phyloP scores from a whole-genome alignment of 2,888 invertebrate species.

The Peribatodes rhomboidaria region DNA sequence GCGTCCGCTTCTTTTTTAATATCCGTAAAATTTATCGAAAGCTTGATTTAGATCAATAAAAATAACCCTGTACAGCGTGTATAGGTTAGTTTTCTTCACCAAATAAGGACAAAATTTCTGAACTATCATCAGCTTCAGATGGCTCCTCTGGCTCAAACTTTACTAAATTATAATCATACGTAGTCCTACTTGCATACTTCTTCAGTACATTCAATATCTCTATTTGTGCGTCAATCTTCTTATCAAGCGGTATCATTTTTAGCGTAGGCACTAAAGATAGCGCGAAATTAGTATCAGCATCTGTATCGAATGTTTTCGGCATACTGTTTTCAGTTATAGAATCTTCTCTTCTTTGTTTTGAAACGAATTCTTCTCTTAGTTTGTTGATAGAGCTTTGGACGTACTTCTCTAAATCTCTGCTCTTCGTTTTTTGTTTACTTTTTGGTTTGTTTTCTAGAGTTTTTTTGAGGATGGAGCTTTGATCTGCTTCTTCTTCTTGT shows the following conservation, averaged over 20 bases:
- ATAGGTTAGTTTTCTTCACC: slow-evolving; percentile 15
- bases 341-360: slow-evolving; percentile 9
- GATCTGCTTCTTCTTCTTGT: slow-evolving; percentile 13
- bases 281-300: slow-evolving; percentile 30
- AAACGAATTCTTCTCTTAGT: slow-evolving; percentile 15
- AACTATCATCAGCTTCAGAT: slow-evolving; percentile 10
- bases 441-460: neutral
- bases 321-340: neutral
- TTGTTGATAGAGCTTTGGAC: slow-evolving; percentile 22
- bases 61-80: too few relatives aligned
- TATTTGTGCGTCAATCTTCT: slow-evolving; percentile 36
- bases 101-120: slow-evolving; percentile 20
- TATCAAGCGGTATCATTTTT: slow-evolving; percentile 21
- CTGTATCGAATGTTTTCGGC: slow-evolving; percentile 13
- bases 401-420: slow-evolving; percentile 10
- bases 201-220: slow-evolving; percentile 25
- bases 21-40: too few relatives aligned
- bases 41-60: too few relatives aligned
- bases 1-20: too few relatives aligned
- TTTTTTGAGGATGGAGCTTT: neutral
- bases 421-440: slow-evolving; percentile 1
- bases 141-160: slow-evolving; percentile 23
- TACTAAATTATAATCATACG: neutral
- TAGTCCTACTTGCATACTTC: slow-evolving; percentile 15
- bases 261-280: slow-evolving; percentile 30